phyloP scores from a whole-genome alignment of 2,888 invertebrate genomes.

The Margaritifera margaritifera region DNA sequence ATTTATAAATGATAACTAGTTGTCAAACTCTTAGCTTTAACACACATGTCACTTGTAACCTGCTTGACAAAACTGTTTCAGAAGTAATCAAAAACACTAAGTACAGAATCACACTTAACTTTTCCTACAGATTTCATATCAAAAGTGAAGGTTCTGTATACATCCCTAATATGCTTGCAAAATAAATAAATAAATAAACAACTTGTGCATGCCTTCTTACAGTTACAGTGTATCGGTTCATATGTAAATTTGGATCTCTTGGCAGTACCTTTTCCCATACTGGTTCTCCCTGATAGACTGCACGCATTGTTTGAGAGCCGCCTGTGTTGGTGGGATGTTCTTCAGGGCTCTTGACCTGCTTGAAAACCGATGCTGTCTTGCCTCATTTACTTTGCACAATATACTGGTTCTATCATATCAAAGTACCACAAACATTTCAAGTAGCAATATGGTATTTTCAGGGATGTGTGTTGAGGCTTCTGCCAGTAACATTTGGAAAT shows the following conservation, averaged over 20 bases:
- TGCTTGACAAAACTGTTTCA: no score
- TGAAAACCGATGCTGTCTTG: conserved; percentile 3
- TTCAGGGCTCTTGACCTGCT: neutral
- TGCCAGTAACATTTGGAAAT: neutral
- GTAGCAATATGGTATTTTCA: neutral
- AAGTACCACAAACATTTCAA: conserved; percentile 2
- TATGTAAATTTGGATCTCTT: neutral
- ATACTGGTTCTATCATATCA: conserved; percentile 1
- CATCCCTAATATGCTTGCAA: no score
- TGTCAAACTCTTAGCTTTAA: no score
- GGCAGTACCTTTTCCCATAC: neutral
- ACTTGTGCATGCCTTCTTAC: no score
- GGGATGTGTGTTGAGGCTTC: neutral
- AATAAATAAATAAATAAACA: conserved; percentile 15
- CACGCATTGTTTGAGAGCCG: neutral
- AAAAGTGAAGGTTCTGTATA: no score
- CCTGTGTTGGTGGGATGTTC: conserved; percentile 3
- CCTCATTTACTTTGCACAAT: neutral
- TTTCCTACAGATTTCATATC: no score
- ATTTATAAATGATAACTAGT: no score
- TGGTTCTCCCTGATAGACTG: neutral
- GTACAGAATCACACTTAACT: no score
- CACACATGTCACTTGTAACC: no score
- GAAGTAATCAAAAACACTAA: no score
- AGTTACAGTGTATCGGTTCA: neutral